phyloP scores from a whole-genome alignment of 1,140 invertebrate species.

The Diuraphis noxia region DNA sequence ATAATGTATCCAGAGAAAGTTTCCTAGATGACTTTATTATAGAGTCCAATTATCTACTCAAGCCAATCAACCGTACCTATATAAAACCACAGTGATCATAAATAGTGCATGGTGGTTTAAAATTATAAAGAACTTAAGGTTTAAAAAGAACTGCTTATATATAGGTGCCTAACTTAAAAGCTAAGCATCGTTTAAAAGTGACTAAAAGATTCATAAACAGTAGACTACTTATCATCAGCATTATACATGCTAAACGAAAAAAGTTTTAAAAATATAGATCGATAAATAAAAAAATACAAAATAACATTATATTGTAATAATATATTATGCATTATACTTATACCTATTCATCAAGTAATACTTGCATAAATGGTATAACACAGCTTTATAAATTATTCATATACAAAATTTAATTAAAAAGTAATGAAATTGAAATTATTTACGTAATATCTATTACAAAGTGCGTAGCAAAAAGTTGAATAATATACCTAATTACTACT shows the following conservation, averaged over 20 bases:
- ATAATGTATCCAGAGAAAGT: constrained; percentile 10
- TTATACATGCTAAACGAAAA: background rate
- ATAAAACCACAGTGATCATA: constrained; percentile 2
- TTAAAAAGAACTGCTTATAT: background rate
- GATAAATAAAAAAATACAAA: background rate
- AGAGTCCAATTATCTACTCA: background rate
- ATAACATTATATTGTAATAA: background rate
- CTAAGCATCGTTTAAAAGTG: background rate
- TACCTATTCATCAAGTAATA: too few relatives aligned
- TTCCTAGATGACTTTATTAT: background rate
- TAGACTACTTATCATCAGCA: background rate
- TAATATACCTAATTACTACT: too few relatives aligned
- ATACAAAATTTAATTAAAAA: too few relatives aligned
- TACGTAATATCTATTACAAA: too few relatives aligned
- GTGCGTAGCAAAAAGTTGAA: too few relatives aligned
- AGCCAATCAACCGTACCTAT: constrained; percentile 3
- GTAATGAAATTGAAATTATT: too few relatives aligned
- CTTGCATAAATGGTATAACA: too few relatives aligned
- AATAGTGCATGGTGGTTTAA: background rate
- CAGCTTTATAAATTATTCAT: too few relatives aligned
- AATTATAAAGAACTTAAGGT: too few relatives aligned
- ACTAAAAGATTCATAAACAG: background rate
- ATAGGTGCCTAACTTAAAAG: background rate
- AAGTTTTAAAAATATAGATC: background rate
- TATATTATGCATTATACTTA: too few relatives aligned